Conservation (phyloP, 2,797 vertebrate species). For the Sciurus carolinensis region DNA sequence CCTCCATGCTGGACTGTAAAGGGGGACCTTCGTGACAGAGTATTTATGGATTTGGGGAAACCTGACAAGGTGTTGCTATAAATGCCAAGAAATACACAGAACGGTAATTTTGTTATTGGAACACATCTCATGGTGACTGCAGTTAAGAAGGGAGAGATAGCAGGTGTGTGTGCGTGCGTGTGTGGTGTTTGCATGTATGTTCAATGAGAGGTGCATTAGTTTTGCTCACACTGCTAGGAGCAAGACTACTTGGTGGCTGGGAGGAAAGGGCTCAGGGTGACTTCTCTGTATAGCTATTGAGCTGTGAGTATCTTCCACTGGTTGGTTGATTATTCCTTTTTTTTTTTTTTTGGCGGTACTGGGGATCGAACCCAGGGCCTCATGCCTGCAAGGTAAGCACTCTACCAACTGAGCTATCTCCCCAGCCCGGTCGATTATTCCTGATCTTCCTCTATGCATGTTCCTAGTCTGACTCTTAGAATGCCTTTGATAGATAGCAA, state of each 20-base stretch:
- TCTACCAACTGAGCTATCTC: too few species aligned
- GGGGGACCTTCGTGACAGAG: conserved; percentile 22
- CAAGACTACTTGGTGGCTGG: background rate
- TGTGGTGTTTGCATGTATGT: rapidly evolving
- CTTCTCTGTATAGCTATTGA: background rate
- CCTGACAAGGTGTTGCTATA: conserved; percentile 72
- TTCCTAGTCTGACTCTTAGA: conserved; percentile 33
- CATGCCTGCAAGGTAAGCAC: too few species aligned
- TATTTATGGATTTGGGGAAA: conserved; percentile 74
- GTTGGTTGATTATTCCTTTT: background rate
- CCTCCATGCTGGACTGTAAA: conserved; percentile 36
- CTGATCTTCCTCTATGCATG: conserved; percentile 32
- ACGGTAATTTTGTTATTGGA: conserved; percentile 60
- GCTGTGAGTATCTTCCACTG: background rate
- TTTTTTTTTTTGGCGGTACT: too few species aligned
- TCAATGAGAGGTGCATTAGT: background rate
- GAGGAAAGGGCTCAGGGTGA: background rate
- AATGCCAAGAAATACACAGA: conserved; percentile 67
- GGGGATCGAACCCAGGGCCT: too few species aligned
- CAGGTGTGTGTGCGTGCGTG: background rate
- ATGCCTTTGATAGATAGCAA: conserved; percentile 42
- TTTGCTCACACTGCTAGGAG: background rate
- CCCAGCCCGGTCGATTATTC: background rate
- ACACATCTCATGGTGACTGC: background rate
- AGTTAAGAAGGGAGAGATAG: background rate